These are phyloP conservation scores for Bombus pascuorum DNA, from an alignment of 1,140 invertebrate species.

Conservation along the genomic window DNA sequence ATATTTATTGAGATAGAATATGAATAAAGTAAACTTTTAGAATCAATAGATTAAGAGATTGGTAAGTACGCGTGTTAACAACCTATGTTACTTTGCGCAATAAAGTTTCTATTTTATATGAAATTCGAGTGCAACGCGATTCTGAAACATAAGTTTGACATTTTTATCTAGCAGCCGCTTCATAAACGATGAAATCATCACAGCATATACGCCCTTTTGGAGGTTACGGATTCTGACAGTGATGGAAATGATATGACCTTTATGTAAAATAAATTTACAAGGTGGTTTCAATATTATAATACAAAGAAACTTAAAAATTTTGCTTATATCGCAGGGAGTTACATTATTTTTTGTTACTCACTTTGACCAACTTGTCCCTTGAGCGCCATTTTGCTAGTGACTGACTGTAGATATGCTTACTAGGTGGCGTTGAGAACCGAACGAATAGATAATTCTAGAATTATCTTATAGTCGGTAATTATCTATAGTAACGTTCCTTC, in stretches of 20 bases:
- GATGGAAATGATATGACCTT: background rate
- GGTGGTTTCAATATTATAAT: background rate
- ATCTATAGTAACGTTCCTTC: constrained; percentile 15
- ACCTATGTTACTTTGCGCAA: background rate
- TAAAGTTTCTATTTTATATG: background rate
- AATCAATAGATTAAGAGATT: background rate
- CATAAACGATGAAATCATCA: constrained; percentile 69
- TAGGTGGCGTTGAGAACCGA: constrained; percentile 57
- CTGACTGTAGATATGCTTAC: constrained; percentile 49
- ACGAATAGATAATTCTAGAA: constrained; percentile 34
- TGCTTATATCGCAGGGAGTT: constrained; percentile 62
- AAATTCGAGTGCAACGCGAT: background rate
- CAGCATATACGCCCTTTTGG: constrained; percentile 66
- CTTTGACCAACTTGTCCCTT: constrained; percentile 84
- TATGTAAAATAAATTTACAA: background rate
- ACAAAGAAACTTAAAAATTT: background rate
- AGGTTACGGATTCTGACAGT: constrained; percentile 66
- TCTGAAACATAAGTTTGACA: constrained; percentile 41
- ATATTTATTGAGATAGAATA: constrained; percentile 7
- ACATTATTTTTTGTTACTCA: constrained; percentile 80
- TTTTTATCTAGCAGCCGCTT: constrained; percentile 55
- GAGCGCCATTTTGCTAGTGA: constrained; percentile 84
- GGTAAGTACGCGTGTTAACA: background rate
- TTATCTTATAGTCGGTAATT: constrained; percentile 21
- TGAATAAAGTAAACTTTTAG: background rate